Conservation (phyloP, 92 coral and sea anemone genomes). For the Ricordea florida region DNA sequence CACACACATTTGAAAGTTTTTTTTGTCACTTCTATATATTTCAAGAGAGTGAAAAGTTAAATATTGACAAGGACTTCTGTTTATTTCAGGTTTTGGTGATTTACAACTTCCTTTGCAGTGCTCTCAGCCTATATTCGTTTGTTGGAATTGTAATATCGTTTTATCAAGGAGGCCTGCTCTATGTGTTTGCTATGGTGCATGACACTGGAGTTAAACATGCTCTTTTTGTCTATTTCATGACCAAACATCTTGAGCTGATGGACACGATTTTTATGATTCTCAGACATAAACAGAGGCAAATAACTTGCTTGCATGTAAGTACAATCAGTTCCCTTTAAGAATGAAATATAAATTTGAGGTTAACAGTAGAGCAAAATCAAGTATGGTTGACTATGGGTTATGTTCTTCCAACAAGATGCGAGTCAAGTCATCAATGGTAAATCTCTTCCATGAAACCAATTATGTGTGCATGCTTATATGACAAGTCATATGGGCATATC, state of each 20-base stretch:
- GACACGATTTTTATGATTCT: slow-evolving; percentile 94
- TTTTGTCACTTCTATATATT: neutral
- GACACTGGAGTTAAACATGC: slow-evolving; percentile 78
- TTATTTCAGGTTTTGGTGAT: slow-evolving; percentile 74
- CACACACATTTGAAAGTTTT: no score
- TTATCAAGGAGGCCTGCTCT: slow-evolving; percentile 31
- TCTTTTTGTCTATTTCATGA: slow-evolving; percentile 67
- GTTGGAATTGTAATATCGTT: slow-evolving; percentile 35
- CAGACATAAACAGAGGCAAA: slow-evolving; percentile 88
- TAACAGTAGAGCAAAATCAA: no score
- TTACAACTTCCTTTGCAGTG: slow-evolving; percentile 94
- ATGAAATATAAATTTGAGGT: no score
- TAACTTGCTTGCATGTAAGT: slow-evolving; percentile 89
- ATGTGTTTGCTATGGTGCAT: slow-evolving; percentile 54
- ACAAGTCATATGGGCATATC: no score
- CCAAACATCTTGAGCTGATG: slow-evolving; percentile 81
- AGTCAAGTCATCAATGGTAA: no score
- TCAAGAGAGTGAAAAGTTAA: neutral
- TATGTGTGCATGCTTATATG: no score
- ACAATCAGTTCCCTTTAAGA: no score
- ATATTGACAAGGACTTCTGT: no score
- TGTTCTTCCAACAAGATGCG: no score
- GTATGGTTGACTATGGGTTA: no score
- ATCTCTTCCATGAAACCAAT: neutral
- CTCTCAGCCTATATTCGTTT: slow-evolving; percentile 78